A percentile compares a stretch with the other conserved stretches of the same genome.
Evolutionary conservation across 2,797 vertebrate genomes (phyloP).

Genomic region (Taeniopygia guttata): DNA sequence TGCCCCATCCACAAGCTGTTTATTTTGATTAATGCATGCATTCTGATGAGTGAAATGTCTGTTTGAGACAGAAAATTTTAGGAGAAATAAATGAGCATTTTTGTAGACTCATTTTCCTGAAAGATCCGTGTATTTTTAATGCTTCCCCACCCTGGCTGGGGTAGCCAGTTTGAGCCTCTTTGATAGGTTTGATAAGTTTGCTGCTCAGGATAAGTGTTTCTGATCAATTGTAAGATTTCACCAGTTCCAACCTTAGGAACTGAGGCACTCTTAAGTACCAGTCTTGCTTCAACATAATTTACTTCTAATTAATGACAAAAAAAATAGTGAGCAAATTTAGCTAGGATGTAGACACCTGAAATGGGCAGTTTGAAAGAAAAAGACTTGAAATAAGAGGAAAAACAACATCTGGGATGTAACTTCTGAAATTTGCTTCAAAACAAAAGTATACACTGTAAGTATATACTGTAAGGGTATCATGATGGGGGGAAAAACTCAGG

Average conservation of each 20-base stretch:
- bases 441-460: background rate
- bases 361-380: background rate
- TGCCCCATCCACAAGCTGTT: slow-evolving; percentile 45
- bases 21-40: slow-evolving; percentile 67
- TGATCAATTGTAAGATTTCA: background rate
- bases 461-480: background rate
- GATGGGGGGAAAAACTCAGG: background rate
- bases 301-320: background rate
- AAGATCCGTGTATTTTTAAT: background rate
- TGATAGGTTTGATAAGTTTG: background rate
- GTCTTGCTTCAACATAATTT: background rate
- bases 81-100: background rate
- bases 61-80: background rate
- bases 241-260: background rate
- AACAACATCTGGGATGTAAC: background rate
- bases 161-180: background rate
- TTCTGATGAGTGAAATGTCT: background rate
- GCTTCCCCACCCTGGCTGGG: background rate
- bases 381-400: background rate
- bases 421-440: background rate
- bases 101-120: background rate
- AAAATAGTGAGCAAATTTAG: background rate
- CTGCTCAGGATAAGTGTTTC: background rate
- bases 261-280: background rate
- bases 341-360: background rate